Evolutionary conservation across 2,888 invertebrate genomes (phyloP), one percentile per base, ranked within the genome.

Genomic region (Eupithecia inturbata): DNA sequence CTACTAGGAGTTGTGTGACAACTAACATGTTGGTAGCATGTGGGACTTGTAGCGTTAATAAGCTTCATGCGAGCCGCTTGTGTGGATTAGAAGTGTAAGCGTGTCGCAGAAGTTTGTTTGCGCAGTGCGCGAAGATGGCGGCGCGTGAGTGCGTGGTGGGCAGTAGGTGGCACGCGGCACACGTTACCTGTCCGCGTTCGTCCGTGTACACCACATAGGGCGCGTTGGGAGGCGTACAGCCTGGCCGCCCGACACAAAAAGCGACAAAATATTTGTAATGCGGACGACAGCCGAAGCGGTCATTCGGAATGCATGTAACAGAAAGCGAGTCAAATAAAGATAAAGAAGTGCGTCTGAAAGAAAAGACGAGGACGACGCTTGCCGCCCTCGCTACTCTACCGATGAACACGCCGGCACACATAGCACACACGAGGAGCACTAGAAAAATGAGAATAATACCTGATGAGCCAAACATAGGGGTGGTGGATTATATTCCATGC

Each of bases 191-290:
- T 96, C 97, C 98, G 96, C 97, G 97, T 95, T 97, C 97, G 96
- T 98, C 98, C 96, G 98, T 98, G 97, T 98, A 98, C 96, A 97
- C 97, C 96, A 98, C 98, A 96, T 97, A 97, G 95, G 97, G 97
- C 96, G 97, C 98, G 95, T 98, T 98, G 95, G 96, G 96, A 92
- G 97, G 97, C 95, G 97, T 96, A 96, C 96, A 95, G 94, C 93
- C 94, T 91, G 88, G 84, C 87, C 92, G 88, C 87, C 89, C 91
- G 88, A 92, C 90, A 93, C 90, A 92, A 91, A 92, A 93, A 93
- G 93, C 92, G 91, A 92, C 90, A 92, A 92, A 92, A 92, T 63
- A 86, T 92, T 88, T 90, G 92, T 86, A 92, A 91, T 90, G 91
- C 89, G 88, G 90, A 90, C 92, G 92, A 92, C 92, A 91, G 92